Evolutionary conservation across 2,888 invertebrate genomes (phyloP), one percentile per base, ranked within the genome.

Genomic region (Sicus ferrugineus): DNA sequence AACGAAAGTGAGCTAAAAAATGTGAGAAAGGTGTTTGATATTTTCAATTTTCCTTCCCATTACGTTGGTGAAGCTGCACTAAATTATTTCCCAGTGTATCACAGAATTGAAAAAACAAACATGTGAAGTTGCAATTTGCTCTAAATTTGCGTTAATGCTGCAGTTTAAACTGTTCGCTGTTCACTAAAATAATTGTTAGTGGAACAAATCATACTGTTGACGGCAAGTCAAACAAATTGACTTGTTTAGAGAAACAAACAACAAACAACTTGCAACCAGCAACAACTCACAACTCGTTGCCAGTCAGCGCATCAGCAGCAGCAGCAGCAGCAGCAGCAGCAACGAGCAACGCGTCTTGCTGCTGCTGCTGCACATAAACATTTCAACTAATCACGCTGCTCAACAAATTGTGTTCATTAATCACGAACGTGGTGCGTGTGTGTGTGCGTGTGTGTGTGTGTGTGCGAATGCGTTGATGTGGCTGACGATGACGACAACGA

Each of bases 371-470:
- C 69, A 59, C 69, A 72, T 69, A 72, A 69, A 69, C 69, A 72
- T 69, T 61, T 63, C 69, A 64, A 66, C 72, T 69, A 72, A 72
- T 72, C 72, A 72, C 62, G 72, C 69, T 72, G 72, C 69, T 72
- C 69, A 72, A 72, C 72, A 72, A 72, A 72, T 72, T 72, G 69
- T 66, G 30, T 46, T 67, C 72, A 72, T 72, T 72, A 72, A 72
- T 72, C 72, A 72, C 38, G 28, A 46, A 23, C 50, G 31, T n/a
- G 59, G 26, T 26, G 46, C 52, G 28, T 48, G 46, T 56, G 64
- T 52, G 59, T 65, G 54, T 54, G 16, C 30, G 59, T n/a, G n/a
- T n/a, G n/a, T n/a, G n/a, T n/a, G n/a, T n/a, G n/a, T n/a, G n/a
- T n/a, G n/a, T n/a, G n/a, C n/a, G n/a, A 46, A 16, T 5, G 46